phyloP scores from a whole-genome alignment of 1,140 invertebrate species.

The Pseudomyrmex cubaensis region DNA sequence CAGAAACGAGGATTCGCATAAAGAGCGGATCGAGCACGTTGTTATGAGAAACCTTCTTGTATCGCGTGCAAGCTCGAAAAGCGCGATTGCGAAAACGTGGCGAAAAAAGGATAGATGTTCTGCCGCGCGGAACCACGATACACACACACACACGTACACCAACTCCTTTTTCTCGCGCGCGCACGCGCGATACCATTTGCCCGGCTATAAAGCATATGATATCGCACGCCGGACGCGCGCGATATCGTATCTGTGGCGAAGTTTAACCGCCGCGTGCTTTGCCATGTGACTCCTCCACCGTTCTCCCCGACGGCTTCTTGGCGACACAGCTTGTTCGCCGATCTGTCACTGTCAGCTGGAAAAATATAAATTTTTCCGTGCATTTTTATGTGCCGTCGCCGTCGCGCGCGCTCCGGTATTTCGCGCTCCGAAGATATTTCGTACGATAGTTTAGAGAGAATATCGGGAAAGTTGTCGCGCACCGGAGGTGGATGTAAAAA shows the following conservation, averaged over 20 bases:
- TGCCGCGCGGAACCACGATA: slow-evolving; percentile 24
- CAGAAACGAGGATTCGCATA: slow-evolving; percentile 62
- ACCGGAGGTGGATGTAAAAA: background rate
- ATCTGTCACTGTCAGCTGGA: slow-evolving; percentile 51
- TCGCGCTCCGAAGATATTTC: slow-evolving; percentile 15
- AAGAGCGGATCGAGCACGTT: slow-evolving; percentile 60
- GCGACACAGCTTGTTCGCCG: slow-evolving; percentile 31
- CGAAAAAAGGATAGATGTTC: slow-evolving; percentile 42
- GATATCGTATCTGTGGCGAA: slow-evolving; percentile 48
- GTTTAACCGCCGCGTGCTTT: slow-evolving; percentile 29
- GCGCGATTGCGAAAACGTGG: slow-evolving; percentile 38
- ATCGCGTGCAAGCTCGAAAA: slow-evolving; percentile 54
- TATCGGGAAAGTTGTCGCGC: background rate
- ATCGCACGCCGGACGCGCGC: slow-evolving; percentile 14
- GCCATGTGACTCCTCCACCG: slow-evolving; percentile 11
- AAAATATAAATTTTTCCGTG: slow-evolving; percentile 50
- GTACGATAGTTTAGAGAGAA: slow-evolving; percentile 5
- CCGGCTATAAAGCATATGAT: slow-evolving; percentile 58
- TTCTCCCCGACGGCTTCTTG: slow-evolving; percentile 23
- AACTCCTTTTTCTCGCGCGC: no score
- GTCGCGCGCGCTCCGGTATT: background rate
- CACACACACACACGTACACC: no score
- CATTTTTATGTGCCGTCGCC: background rate
- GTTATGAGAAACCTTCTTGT: slow-evolving; percentile 56
- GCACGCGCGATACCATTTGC: background rate